phyloP scores from a whole-genome alignment of 2,113 vertebrate genomes.

The Heterotilapia buettikoferi region DNA sequence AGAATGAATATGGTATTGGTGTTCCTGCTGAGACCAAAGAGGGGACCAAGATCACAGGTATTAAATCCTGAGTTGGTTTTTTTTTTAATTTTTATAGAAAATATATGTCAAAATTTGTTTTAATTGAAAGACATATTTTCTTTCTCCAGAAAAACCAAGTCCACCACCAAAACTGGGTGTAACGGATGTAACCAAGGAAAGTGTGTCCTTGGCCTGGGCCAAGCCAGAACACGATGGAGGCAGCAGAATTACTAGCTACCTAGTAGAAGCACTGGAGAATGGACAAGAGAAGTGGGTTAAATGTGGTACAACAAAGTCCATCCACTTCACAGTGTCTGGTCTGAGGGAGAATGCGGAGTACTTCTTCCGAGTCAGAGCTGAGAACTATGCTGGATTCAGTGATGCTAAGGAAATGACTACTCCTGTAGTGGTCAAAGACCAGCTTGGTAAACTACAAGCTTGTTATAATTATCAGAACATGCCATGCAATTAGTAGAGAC shows the following conservation, averaged over 20 bases:
- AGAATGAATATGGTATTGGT: constrained; percentile 93
- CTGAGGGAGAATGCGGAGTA: constrained; percentile 91
- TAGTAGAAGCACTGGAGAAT: constrained; percentile 90
- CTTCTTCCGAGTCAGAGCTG: constrained; percentile 92
- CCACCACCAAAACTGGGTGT: constrained; percentile 90
- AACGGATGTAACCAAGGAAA: constrained; percentile 86
- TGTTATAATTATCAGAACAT: not conserved
- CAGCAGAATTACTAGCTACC: constrained; percentile 87
- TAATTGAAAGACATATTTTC: not conserved
- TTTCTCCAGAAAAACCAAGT: constrained; percentile 90
- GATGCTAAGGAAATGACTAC: constrained; percentile 86
- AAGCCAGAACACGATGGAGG: constrained; percentile 97
- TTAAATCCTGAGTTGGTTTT: not conserved
- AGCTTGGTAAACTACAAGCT: constrained; percentile 76
- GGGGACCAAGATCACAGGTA: constrained; percentile 96
- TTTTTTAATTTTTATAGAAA: not conserved
- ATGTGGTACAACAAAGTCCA: constrained; percentile 86
- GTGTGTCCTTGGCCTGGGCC: constrained; percentile 85
- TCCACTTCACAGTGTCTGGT: constrained; percentile 81
- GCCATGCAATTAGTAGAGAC: not conserved
- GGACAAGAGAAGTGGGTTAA: constrained; percentile 95
- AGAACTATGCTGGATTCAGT: constrained; percentile 93
- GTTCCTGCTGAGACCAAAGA: constrained; percentile 86
- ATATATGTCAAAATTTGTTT: not conserved
- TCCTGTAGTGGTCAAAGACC: constrained; percentile 89